These are phyloP conservation scores for Spisula solida DNA, from an alignment of 2,888 invertebrate genomes.

Conservation along the genomic window DNA sequence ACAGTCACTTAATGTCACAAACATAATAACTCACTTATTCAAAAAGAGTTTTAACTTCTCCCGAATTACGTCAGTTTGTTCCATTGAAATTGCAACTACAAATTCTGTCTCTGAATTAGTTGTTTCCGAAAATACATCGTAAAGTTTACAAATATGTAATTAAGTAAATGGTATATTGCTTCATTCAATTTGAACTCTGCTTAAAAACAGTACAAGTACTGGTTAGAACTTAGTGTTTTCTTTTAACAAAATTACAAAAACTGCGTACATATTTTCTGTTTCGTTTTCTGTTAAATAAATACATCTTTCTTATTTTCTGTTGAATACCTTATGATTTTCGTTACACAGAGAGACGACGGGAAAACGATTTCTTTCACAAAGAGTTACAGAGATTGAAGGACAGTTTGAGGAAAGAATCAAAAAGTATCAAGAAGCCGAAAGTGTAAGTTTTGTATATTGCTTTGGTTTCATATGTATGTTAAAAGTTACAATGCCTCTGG, in stretches of 20 bases:
- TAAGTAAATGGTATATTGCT: neutral
- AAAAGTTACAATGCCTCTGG: no score
- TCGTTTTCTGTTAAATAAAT: neutral
- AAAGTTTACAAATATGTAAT: neutral
- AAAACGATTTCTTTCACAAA: constrained; percentile 81
- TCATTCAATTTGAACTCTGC: neutral
- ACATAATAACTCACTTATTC: neutral
- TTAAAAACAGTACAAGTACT: no score
- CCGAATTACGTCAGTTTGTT: neutral
- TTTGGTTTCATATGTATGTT: no score
- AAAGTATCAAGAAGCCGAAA: constrained; percentile 81
- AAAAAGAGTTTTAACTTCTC: neutral
- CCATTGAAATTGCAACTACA: constrained; percentile 13
- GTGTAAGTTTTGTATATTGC: constrained; percentile 72
- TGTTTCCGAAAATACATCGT: neutral
- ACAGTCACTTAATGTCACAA: neutral
- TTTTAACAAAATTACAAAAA: constrained; percentile 1
- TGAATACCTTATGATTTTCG: neutral
- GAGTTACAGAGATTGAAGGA: constrained; percentile 78
- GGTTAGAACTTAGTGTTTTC: neutral
- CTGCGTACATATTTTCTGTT: neutral
- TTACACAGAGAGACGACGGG: constrained; percentile 65
- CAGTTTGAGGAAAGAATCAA: constrained; percentile 79
- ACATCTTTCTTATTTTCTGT: no score
- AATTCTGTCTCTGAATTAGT: neutral